Conservation (phyloP, 2,797 vertebrate genomes). For the Cossypha caffra region DNA sequence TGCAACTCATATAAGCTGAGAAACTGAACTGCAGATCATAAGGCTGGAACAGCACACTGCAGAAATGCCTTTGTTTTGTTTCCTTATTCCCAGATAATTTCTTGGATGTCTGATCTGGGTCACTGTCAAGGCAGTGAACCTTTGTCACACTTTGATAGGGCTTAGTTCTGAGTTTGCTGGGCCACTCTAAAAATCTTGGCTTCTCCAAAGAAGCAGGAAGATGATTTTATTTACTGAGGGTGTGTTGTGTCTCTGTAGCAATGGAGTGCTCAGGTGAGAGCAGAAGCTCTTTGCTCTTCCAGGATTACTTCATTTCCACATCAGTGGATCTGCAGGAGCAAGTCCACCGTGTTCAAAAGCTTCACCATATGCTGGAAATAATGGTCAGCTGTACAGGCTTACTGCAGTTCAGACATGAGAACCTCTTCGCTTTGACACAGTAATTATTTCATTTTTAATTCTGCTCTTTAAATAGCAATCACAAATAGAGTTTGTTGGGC, state of each 20-base stretch:
- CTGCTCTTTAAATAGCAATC: background rate
- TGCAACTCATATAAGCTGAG: background rate
- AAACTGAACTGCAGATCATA: background rate
- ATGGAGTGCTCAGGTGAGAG: background rate
- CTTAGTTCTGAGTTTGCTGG: background rate
- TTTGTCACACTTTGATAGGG: background rate
- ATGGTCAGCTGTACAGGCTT: constrained; percentile 86
- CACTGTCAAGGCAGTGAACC: background rate
- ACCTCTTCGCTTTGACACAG: constrained; percentile 92
- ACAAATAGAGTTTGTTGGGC: background rate
- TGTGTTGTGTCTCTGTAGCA: background rate
- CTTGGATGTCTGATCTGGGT: background rate
- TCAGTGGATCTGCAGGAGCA: constrained; percentile 90
- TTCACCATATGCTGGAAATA: constrained; percentile 95
- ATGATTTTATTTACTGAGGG: background rate
- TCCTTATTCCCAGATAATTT: background rate
- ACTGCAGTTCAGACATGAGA: constrained; percentile 88
- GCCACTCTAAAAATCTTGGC: background rate
- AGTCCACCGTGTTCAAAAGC: constrained; percentile 86
- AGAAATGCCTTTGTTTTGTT: background rate
- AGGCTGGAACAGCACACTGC: background rate
- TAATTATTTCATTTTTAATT: constrained; percentile 67
- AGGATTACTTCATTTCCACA: constrained; percentile 90
- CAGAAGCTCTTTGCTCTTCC: background rate
- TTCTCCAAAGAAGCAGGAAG: background rate